phyloP scores from a whole-genome alignment of 2,888 invertebrate genomes.

The Adelphocoris suturalis region DNA sequence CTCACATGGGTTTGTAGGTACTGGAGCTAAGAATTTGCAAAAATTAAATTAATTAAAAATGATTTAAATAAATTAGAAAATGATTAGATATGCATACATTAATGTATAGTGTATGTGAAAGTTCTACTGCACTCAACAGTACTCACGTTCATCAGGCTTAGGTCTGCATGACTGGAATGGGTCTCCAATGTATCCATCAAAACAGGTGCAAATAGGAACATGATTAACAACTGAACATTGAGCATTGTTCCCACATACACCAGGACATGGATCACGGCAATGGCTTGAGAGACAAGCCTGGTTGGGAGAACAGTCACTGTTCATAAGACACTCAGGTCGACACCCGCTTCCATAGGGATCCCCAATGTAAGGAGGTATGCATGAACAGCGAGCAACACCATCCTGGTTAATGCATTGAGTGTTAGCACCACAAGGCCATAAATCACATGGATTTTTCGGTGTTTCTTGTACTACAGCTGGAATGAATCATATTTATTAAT shows the following conservation, averaged over 20 bases:
- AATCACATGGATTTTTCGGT: constrained; percentile 85
- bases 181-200: constrained; percentile 88
- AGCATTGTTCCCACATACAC: constrained; percentile 90
- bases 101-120: background rate
- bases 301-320: constrained; percentile 88
- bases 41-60: constrained; percentile 42
- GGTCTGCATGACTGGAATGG: constrained; percentile 89
- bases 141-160: constrained; percentile 81
- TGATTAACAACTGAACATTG: constrained; percentile 91
- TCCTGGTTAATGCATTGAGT: constrained; percentile 87
- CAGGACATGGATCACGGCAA: constrained; percentile 91
- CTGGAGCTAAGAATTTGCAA: constrained; percentile 77
- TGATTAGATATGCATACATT: background rate
- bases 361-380: constrained; percentile 92
- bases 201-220: constrained; percentile 89
- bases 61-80: background rate
- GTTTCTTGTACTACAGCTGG: constrained; percentile 75
- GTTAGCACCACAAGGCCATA: constrained; percentile 91
- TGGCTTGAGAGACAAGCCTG: constrained; percentile 90
- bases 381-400: constrained; percentile 87
- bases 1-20: constrained; percentile 81
- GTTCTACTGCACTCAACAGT: background rate
- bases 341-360: constrained; percentile 93
- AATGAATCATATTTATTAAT: constrained; percentile 60
- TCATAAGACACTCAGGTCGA: constrained; percentile 90